phyloP scores from a whole-genome alignment of 2,797 vertebrate species.

The Mus spretus region DNA sequence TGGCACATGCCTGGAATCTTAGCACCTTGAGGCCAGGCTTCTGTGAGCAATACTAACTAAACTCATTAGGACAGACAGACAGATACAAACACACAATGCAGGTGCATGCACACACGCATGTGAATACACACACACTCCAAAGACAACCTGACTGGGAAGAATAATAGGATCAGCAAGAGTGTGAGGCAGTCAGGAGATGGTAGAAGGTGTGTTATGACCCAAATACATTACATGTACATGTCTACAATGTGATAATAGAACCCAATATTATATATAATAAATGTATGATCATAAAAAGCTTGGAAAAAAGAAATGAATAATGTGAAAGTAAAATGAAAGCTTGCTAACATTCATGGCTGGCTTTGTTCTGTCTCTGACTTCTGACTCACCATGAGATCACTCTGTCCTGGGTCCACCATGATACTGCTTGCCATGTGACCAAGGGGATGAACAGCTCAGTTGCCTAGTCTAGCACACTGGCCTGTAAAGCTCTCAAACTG shows the following conservation, averaged over 20 bases:
- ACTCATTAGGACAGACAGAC: neutral
- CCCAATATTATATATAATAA: neutral
- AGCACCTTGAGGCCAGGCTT: neutral
- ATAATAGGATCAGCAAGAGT: neutral
- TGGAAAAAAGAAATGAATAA: neutral
- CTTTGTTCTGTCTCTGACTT: neutral
- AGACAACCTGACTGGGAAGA: neutral
- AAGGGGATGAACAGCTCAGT: neutral
- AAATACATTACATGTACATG: neutral
- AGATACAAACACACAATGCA: neutral
- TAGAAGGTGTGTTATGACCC: neutral
- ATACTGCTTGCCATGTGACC: neutral
- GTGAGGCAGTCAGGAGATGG: neutral
- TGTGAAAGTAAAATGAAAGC: neutral
- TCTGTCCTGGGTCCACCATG: neutral
- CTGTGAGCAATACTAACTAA: neutral
- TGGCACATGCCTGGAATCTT: neutral
- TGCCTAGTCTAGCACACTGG: no score
- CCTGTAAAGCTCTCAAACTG: neutral
- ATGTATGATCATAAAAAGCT: neutral
- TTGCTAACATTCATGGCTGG: neutral
- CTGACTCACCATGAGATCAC: neutral
- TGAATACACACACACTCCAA: neutral
- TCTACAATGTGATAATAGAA: neutral
- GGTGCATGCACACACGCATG: neutral